These are phyloP conservation scores for Remorina albescens DNA, from an alignment of 2,797 vertebrate species.

Conservation along the genomic window DNA sequence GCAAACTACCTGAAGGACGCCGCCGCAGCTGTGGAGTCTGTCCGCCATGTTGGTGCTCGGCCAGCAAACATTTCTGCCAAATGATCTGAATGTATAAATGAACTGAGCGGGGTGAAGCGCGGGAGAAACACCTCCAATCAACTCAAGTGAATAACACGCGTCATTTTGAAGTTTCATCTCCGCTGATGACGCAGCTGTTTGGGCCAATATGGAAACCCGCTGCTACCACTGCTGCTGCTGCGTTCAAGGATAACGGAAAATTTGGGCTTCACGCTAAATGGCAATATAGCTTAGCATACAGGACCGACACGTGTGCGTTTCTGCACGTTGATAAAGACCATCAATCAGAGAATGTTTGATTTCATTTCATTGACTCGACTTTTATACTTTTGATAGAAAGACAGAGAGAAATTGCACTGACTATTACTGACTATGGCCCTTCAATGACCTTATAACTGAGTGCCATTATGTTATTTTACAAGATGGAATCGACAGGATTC, in stretches of 20 bases:
- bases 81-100: neutral
- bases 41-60: neutral
- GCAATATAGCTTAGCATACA: too few species aligned
- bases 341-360: too few species aligned
- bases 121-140: neutral
- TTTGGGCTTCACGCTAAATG: neutral
- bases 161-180: neutral
- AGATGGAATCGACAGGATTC: too few species aligned
- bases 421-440: too few species aligned
- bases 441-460: too few species aligned
- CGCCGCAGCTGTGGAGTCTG: neutral
- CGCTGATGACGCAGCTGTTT: neutral
- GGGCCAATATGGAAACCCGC: too few species aligned
- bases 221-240: slow-evolving; percentile 3
- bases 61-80: neutral
- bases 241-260: slow-evolving; percentile 5
- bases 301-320: neutral
- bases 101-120: neutral
- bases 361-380: too few species aligned
- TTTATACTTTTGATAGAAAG: too few species aligned
- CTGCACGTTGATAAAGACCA: too few species aligned
- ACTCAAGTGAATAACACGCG: neutral
- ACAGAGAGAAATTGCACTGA: too few species aligned
- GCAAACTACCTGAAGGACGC: neutral
- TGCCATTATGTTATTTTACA: too few species aligned